Evolutionary conservation across 2,797 vertebrate species (phyloP), one percentile per base, ranked within the genome.

Genomic region (Schizopygopsis malacanthus): DNA sequence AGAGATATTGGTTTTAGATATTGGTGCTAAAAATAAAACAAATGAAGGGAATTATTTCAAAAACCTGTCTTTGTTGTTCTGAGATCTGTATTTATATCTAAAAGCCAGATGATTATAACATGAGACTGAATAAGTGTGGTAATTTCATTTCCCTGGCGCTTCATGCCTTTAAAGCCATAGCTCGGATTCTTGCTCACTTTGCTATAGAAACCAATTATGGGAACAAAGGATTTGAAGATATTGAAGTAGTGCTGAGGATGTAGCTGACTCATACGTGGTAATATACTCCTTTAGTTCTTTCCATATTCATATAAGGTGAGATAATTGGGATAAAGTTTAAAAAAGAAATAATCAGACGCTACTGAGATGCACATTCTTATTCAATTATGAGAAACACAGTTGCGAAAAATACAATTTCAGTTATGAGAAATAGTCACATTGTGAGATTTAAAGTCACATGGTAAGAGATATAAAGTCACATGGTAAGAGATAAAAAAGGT

Each of bases 21-120:
- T 61, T 73, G 6, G 16, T 22, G 41, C 81, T 82, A 73, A 75
- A 75, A 82, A 83, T 61, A 75, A 37, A 63, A 47, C 39, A 61
- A 61, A 82, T 73, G 15, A 82, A 72, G 4, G 2, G 52, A 59
- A 59, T 82, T 59, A 43, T 59, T 61, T 45, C 0, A 41, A 56
- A 72, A 82, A 73, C 4, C 6, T 45, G 20, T 73, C 10, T 73
- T 45, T 82, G 70, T 61, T 61, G 69, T 73, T 73, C 70, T 10
- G 52, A 73, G 54, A 73, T 83, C 39, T 75, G 56, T 83, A 50
- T 63, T 63, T 28, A 75, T 54, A 72, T 72, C 69, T 56, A 5
- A 54, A 59, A 18, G 16, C 39, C 22, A 3, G 50, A 75, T 43
- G 43, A 50, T 83, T 73, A 73, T 28, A 25, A 61, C 25, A 22